phyloP scores from a whole-genome alignment of 2,113 vertebrate genomes.

The Ictalurus punctatus region DNA sequence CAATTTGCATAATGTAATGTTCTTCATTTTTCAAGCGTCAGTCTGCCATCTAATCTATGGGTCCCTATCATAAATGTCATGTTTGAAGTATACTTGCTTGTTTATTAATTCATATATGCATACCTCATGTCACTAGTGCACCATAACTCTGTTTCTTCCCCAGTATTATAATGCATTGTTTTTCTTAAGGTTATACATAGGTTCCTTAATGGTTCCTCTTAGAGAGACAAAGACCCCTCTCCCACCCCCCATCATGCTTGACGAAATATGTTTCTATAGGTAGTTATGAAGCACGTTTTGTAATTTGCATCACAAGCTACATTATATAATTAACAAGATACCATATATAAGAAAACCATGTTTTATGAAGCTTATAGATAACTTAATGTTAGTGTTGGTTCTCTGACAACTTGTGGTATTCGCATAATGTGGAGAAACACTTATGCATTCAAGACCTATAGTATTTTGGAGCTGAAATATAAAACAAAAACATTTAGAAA shows the following conservation, averaged over 20 bases:
- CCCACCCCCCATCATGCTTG: too few relatives aligned
- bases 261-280: too few relatives aligned
- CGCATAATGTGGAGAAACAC: not conserved
- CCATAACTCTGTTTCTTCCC: not conserved
- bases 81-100: not conserved
- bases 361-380: too few relatives aligned
- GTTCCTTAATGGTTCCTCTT: not conserved
- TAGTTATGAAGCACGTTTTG: too few relatives aligned
- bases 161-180: not conserved
- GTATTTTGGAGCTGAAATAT: not conserved
- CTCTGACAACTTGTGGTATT: too few relatives aligned
- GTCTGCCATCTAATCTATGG: not conserved
- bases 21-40: not conserved
- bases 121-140: not conserved
- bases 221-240: too few relatives aligned
- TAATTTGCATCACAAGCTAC: too few relatives aligned
- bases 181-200: not conserved
- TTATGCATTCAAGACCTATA: not conserved
- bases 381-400: too few relatives aligned
- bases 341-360: too few relatives aligned
- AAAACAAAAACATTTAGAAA: not conserved
- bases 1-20: slow-evolving; percentile 16
- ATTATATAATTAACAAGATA: too few relatives aligned
- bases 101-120: not conserved
- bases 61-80: not conserved